Percentiles rank a stretch among this genome's conserved stretches.
Evolutionary conservation across 2,888 invertebrate genomes (phyloP).

Genomic region (Osedax frankpressi): DNA sequence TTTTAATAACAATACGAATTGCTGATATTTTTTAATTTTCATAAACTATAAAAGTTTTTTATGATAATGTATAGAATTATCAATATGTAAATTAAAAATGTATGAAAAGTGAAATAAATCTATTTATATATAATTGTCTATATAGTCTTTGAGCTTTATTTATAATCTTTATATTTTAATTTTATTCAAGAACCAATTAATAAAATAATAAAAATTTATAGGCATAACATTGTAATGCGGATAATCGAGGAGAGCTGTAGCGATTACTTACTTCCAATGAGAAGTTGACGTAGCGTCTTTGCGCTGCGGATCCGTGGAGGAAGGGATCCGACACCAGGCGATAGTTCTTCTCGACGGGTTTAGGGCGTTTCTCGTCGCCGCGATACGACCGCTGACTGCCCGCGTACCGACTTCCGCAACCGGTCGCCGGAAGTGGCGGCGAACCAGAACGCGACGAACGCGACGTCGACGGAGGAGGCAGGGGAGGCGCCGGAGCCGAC

Average conservation of each 20-base stretch:
- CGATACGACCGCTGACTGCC: background rate
- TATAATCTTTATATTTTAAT: too few relatives aligned
- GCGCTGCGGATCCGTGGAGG: background rate
- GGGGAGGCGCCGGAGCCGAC: background rate
- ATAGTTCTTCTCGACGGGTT: background rate
- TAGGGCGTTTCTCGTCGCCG: background rate
- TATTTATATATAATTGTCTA: too few relatives aligned
- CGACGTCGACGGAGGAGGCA: background rate
- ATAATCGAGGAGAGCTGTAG: background rate
- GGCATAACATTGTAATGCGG: too few relatives aligned
- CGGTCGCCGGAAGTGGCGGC: background rate
- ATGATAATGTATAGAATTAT: too few relatives aligned
- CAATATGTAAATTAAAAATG: too few relatives aligned
- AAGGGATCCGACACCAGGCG: background rate
- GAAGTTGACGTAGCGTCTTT: background rate
- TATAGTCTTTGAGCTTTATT: too few relatives aligned
- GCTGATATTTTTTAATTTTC: too few relatives aligned
- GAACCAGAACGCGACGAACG: background rate
- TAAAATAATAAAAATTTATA: too few relatives aligned
- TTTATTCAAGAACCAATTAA: too few relatives aligned
- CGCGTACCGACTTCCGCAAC: background rate
- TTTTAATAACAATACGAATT: too few relatives aligned
- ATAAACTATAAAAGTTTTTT: too few relatives aligned
- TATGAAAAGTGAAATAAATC: too few relatives aligned
- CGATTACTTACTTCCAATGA: background rate